phyloP scores from a whole-genome alignment of 2,113 vertebrate species.

The Triplophysa dalaica region DNA sequence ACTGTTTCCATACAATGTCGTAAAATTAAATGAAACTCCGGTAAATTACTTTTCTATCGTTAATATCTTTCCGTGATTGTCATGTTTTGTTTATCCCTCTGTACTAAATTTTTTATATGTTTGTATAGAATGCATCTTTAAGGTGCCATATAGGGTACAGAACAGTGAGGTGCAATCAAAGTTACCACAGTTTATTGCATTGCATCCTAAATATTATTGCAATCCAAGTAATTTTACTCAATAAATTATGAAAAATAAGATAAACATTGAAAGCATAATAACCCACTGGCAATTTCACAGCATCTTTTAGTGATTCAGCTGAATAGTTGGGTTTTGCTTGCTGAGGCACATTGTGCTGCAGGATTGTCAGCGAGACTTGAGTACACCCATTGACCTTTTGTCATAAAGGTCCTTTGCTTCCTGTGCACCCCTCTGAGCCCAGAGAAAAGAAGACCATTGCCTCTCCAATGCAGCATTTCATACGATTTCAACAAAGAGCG shows the following conservation, averaged over 20 bases:
- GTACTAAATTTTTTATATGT: too few species aligned
- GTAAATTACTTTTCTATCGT: too few species aligned
- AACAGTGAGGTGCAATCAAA: too few species aligned
- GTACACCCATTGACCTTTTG: slow-evolving; percentile 55
- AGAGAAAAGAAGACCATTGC: slow-evolving; percentile 54
- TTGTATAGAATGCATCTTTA: too few species aligned
- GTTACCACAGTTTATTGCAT: too few species aligned
- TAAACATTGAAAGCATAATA: not conserved
- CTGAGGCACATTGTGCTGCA: slow-evolving; percentile 40
- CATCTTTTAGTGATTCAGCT: slow-evolving; percentile 33
- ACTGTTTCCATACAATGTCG: not conserved
- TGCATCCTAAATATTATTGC: too few species aligned
- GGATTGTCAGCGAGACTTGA: slow-evolving; percentile 51
- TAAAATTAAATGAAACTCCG: not conserved
- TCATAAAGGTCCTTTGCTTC: slow-evolving; percentile 49
- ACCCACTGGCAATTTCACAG: slow-evolving; percentile 7
- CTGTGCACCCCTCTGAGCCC: slow-evolving; percentile 50
- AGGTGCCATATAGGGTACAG: too few species aligned
- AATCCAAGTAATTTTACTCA: too few species aligned
- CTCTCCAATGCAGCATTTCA: slow-evolving; percentile 55
- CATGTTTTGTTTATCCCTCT: too few species aligned
- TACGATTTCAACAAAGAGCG: slow-evolving; percentile 58
- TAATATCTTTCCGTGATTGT: too few species aligned
- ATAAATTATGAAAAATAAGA: not conserved
- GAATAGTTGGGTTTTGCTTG: slow-evolving; percentile 47